Percentiles rank a stretch among this genome's conserved stretches.
Evolutionary conservation across 2,113 vertebrate genomes (phyloP).

Genomic region (Leptodactylus fuscus): DNA sequence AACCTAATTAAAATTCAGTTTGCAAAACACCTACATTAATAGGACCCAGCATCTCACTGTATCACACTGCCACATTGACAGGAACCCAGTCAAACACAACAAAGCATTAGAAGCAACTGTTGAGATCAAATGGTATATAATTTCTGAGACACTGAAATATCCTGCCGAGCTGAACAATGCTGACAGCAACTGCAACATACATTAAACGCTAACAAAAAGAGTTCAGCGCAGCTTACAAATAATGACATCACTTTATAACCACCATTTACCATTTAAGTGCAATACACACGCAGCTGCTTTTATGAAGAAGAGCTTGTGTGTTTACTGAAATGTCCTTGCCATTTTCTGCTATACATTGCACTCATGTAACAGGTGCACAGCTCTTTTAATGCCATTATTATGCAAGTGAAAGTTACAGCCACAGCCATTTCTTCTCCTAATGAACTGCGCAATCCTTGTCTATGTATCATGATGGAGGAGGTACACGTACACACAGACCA

Average conservation of each 20-base stretch:
- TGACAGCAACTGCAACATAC: constrained; percentile 14
- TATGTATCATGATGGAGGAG: no score
- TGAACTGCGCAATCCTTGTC: not conserved
- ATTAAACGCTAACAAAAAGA: constrained; percentile 16
- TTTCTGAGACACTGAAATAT: not conserved
- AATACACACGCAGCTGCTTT: not conserved
- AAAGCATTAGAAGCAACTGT: constrained; percentile 3
- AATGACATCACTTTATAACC: constrained; percentile 7
- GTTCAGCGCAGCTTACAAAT: not conserved
- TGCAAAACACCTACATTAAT: constrained; percentile 37
- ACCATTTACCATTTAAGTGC: not conserved
- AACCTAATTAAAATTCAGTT: constrained; percentile 11
- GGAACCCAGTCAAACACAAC: constrained; percentile 12
- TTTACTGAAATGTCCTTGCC: not conserved
- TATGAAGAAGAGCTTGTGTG: not conserved
- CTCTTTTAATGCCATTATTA: not conserved
- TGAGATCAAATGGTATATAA: constrained; percentile 25
- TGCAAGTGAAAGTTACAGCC: not conserved
- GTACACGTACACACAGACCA: no score
- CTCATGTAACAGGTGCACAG: not conserved
- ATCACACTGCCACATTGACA: constrained; percentile 19
- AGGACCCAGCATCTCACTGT: not conserved
- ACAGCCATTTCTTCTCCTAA: not conserved
- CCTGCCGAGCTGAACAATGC: constrained; percentile 18
- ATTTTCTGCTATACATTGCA: not conserved